Evolutionary conservation across 2,888 invertebrate genomes (phyloP), one percentile per base, ranked within the genome.

Genomic region (Blastobasis adustella): DNA sequence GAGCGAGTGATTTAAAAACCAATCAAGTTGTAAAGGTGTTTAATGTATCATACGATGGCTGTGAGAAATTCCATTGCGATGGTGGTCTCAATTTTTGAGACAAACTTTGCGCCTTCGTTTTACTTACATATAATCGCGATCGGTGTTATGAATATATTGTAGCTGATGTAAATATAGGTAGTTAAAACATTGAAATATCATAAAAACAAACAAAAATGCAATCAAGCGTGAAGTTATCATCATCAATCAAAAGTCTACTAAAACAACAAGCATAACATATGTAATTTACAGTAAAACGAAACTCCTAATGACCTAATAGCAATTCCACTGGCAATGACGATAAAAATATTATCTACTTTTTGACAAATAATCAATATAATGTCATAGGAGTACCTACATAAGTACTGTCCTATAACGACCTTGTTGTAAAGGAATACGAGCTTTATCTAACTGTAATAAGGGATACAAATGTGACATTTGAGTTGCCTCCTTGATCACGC

Each of bases 1-100:
- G 59, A 62, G 51, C 9, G 45, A 54, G 65, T 64, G 72, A 71
- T 76, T 79, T 73, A 71, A 75, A 80, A 79, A 75, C 73, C 77
- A 79, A 81, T 80, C 79, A 78, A 68, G 65, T 65, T 68, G 63
- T 73, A 70, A 76, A 78, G 67, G 71, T 73, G 70, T 54, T 54
- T 49, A 47, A 9, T 51, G 49, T 41, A 51, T 48, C 45, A 46
- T 42, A 36, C 41, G 37, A 23, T 3, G 23, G 1, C 23, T 23
- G 23, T 23, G 40, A 37, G 46, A 41, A n/a, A n/a, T 40, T 36
- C 38, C 9, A 41, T 41, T 23, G 23, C 23, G 3, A 23, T 3
- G 23, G 9, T 41, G 41, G 41, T 4, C 41, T 41, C 1, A 1
- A 41, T 41, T 41, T 41, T 8, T 8, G 1, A 8, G 4, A 8